Evolutionary conservation across 2,888 invertebrate species (phyloP), one percentile per base, ranked within the genome.

Genomic region (Eupithecia inturbata): DNA sequence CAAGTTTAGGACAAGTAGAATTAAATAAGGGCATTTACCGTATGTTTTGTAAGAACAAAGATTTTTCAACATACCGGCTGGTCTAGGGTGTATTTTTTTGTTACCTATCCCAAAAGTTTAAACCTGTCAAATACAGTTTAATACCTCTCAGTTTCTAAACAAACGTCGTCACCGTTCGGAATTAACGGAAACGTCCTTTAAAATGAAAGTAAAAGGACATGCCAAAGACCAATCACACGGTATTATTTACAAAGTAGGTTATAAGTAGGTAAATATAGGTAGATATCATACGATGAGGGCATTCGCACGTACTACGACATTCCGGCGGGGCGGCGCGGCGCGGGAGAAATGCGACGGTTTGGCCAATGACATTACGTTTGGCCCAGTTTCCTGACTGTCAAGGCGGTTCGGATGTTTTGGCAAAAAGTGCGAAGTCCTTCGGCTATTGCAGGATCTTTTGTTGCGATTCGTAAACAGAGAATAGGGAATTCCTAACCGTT

Each of bases 361-460:
- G n/a, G n/a, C n/a, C n/a, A n/a, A n/a, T n/a, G n/a, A n/a, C n/a
- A n/a, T n/a, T n/a, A n/a, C n/a, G 71, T 28, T 70, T 75, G 75
- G 62, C 76, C 73, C 76, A 76, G 68, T 71, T 76, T 53, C 62
- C 41, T 31, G 64, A 57, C 67, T 72, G 68, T 75, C 70, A 70
- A 70, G 68, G 60, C 60, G 62, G 33, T 53, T 39, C 60, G 28
- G 16, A 60, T 67, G 67, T 62, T 74, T 70, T 72, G 66, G 71
- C 66, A 67, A 53, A 70, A 63, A 57, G 22, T 49, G 57, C 53
- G 39, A 66, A 66, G 66, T 26, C 2, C 66, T 33, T 36, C 10
- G 28, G 28, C 31, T n/a, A 33, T 36, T 22, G 66, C 66, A 36
- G 66, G 39, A 39, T 66, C 0, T 16, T 16, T 36, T 16, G 26